phyloP scores from a whole-genome alignment of 1,140 invertebrate species.

The Cotesia typhae region DNA sequence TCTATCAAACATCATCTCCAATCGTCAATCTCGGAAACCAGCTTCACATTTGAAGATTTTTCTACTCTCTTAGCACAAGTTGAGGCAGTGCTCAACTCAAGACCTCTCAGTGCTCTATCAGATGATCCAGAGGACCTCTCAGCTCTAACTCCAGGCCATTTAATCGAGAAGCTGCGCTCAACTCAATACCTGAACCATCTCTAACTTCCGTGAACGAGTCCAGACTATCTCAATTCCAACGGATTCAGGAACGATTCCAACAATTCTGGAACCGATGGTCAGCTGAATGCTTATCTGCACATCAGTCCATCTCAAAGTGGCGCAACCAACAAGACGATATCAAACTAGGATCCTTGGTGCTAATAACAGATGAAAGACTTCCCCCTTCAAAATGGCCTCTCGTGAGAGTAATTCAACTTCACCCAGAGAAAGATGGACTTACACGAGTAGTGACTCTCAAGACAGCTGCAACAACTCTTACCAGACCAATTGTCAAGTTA shows the following conservation, averaged over 20 bases:
- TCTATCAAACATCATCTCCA: too few species aligned
- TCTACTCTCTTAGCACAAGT: slow-evolving; percentile 38
- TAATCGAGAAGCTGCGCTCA: slow-evolving; percentile 19
- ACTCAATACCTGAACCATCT: slow-evolving; percentile 28
- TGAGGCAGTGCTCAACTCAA: slow-evolving; percentile 46
- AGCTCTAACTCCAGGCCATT: slow-evolving; percentile 34
- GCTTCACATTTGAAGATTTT: slow-evolving; percentile 19
- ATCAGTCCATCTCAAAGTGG: slow-evolving; percentile 28
- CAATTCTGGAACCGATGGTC: slow-evolving; percentile 16
- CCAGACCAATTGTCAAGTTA: neutral
- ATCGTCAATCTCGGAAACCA: too few species aligned
- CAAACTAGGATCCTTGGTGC: slow-evolving; percentile 22
- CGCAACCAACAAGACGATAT: slow-evolving; percentile 3
- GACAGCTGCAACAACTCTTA: neutral
- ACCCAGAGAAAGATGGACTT: slow-evolving; percentile 45
- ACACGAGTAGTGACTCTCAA: slow-evolving; percentile 38
- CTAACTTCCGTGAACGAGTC: neutral
- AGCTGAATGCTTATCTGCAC: neutral
- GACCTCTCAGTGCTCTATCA: slow-evolving; percentile 34
- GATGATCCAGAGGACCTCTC: slow-evolving; percentile 25
- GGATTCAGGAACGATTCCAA: neutral
- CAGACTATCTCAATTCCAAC: neutral
- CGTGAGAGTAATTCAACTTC: slow-evolving; percentile 42
- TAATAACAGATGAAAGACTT: slow-evolving; percentile 2
- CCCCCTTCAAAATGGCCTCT: slow-evolving; percentile 50